These are phyloP conservation scores for Drosophila tropicalis DNA, from an alignment of 1,140 invertebrate species.

Conservation along the genomic window DNA sequence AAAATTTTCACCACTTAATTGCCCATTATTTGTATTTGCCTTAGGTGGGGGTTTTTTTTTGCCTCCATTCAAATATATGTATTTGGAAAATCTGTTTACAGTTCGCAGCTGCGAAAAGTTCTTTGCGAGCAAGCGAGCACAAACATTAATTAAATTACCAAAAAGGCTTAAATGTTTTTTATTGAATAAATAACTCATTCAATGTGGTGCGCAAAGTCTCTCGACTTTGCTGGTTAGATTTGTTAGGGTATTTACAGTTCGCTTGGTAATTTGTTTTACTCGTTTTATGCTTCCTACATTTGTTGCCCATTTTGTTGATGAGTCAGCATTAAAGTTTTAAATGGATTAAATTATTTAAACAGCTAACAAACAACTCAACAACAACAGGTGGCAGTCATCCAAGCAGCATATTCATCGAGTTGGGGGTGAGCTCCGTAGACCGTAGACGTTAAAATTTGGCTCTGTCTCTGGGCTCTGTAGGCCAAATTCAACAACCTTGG, in stretches of 20 bases:
- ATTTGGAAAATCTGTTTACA: slow-evolving; percentile 10
- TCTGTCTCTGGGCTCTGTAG: neutral
- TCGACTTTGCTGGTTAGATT: neutral
- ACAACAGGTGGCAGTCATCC: slow-evolving; percentile 65
- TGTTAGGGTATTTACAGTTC: slow-evolving; percentile 26
- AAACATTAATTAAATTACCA: slow-evolving; percentile 11
- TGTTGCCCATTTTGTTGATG: slow-evolving; percentile 34
- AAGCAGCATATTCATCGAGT: slow-evolving; percentile 3
- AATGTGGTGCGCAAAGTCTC: neutral
- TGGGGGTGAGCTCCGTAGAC: neutral
- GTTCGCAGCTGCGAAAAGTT: slow-evolving; percentile 7
- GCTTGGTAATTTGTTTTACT: neutral
- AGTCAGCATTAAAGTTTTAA: slow-evolving; percentile 50
- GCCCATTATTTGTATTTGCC: slow-evolving; percentile 5
- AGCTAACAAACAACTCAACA: slow-evolving; percentile 8
- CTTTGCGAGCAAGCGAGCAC: neutral
- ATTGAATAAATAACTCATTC: neutral
- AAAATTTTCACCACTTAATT: slow-evolving; percentile 9
- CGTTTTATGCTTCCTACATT: slow-evolving; percentile 20
- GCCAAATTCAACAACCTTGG: slow-evolving; percentile 1
- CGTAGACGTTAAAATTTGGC: neutral
- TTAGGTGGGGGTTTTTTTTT: too few relatives aligned
- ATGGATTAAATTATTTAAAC: slow-evolving; percentile 35
- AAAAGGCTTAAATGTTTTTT: slow-evolving; percentile 9
- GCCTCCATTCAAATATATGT: too few relatives aligned